phyloP scores from a whole-genome alignment of 2,113 vertebrate genomes.

The Syngnathoides biaculeatus region DNA sequence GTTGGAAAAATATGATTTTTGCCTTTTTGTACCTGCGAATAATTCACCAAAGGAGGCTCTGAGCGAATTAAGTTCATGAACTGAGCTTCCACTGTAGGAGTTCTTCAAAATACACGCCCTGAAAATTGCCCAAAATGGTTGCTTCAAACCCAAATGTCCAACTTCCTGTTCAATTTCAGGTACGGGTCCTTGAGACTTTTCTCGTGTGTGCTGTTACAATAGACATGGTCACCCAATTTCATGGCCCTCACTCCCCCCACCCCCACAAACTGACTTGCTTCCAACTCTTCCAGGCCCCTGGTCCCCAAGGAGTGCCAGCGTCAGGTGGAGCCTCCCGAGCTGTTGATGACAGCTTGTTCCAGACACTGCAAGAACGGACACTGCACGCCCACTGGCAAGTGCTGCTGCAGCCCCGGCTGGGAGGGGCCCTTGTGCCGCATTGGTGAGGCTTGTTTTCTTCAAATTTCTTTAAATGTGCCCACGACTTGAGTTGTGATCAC shows the following conservation, averaged over 20 bases:
- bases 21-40: too few relatives aligned
- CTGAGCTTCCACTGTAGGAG: too few relatives aligned
- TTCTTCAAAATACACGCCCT: too few relatives aligned
- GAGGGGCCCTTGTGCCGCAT: conserved; percentile 92
- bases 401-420: conserved; percentile 94
- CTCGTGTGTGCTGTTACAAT: too few relatives aligned
- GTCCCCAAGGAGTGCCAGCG: conserved; percentile 91
- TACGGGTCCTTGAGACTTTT: too few relatives aligned
- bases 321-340: conserved; percentile 80
- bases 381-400: conserved; percentile 89
- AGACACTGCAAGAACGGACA: conserved; percentile 91
- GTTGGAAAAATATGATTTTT: too few relatives aligned
- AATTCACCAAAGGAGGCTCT: too few relatives aligned
- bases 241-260: neutral
- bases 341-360: conserved; percentile 87
- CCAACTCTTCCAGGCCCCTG: conserved; percentile 77
- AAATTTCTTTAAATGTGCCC: neutral
- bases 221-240: neutral
- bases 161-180: too few relatives aligned
- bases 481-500: neutral
- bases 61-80: too few relatives aligned
- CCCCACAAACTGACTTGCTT: conserved; percentile 20
- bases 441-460: conserved; percentile 66
- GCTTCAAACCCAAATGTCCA: too few relatives aligned
- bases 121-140: too few relatives aligned